Base-by-base conservation (phyloP, 2,888 invertebrate species). In the Troides oblongomaculatus region DNA sequence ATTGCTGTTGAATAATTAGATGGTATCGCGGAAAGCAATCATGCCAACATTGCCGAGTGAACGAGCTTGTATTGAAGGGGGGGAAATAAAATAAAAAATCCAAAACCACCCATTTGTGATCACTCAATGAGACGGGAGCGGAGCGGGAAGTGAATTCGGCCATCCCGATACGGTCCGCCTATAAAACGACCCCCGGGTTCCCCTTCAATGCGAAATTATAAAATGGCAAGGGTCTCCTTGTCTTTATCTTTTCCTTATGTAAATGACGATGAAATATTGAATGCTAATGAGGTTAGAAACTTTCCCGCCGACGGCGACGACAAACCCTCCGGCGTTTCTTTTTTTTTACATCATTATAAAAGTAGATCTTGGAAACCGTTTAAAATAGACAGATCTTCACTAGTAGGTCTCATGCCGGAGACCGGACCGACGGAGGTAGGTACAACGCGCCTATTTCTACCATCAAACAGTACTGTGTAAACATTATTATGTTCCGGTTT, bases 201-300 rank as follows among this genome's bases (percentile, higher is more conserved):
- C 90, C 90, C 87, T 86, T 85, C 81, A 86, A 84, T 73, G 73
- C 76, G 76, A 87, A 87, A 86, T 82, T 81, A 79, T 83, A 90
- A 90, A 89, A 92, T 90, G 90, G 90, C 89, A 82, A 78, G 79
- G 76, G 79, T 80, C 88, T 85, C 89, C 90, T 89, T 90, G 89
- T 85, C 91, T 92, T 91, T 91, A 92, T 92, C 89, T 91, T 89
- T 91, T 91, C 85, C 89, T 89, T 90, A 92, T 91, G 91, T 87
- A 90, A 92, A 92, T 92, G 78, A 79, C 76, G 78, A 77, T 74
- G 78, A 78, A 85, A 82, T 87, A 86, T 88, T 84, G 79, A 79
- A 82, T 80, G 87, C 87, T 86, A 86, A 89, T 87, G 88, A 88
- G 84, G 85, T 85, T 88, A 88, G 88, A 85, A 90, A 92, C 88